phyloP scores from a whole-genome alignment of 2,888 invertebrate genomes.

The Dicranocentrus wangi region DNA sequence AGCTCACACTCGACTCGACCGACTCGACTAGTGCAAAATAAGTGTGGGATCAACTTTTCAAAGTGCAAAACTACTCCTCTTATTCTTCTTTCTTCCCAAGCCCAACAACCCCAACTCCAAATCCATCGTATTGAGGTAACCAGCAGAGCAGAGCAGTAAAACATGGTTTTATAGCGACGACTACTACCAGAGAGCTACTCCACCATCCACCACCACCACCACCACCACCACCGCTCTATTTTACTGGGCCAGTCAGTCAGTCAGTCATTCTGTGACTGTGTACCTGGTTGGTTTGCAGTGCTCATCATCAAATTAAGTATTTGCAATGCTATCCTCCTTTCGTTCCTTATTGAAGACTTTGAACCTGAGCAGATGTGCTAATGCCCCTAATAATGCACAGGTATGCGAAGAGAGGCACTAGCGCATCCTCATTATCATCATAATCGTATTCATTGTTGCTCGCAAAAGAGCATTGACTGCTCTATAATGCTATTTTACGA shows the following conservation, averaged over 20 bases:
- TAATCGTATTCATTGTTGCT: slow-evolving; percentile 50
- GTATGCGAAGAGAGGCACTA: slow-evolving; percentile 33
- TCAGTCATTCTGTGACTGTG: slow-evolving; percentile 26
- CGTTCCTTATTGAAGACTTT: slow-evolving; percentile 52
- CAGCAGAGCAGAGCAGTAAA: not conserved
- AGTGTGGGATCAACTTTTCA: no score
- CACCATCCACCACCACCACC: no score
- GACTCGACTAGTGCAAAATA: no score
- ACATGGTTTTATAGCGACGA: not conserved
- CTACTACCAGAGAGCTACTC: no score
- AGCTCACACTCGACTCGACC: no score
- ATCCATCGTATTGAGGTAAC: no score
- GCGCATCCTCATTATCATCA: slow-evolving; percentile 47
- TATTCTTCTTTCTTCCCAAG: no score
- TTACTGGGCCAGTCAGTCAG: slow-evolving; percentile 48
- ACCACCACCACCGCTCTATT: slow-evolving; percentile 5
- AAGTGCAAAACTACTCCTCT: no score
- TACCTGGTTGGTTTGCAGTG: slow-evolving; percentile 29
- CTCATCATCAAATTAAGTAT: not conserved
- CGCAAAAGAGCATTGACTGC: slow-evolving; percentile 64
- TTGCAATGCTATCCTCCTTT: slow-evolving; percentile 44
- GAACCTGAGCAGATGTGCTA: slow-evolving; percentile 63
- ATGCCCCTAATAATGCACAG: slow-evolving; percentile 57
- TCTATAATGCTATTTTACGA: slow-evolving; percentile 60
- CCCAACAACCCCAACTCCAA: no score